Base-by-base conservation (phyloP, 2,888 invertebrate genomes). In the Acanthacorydalis orientalis region DNA sequence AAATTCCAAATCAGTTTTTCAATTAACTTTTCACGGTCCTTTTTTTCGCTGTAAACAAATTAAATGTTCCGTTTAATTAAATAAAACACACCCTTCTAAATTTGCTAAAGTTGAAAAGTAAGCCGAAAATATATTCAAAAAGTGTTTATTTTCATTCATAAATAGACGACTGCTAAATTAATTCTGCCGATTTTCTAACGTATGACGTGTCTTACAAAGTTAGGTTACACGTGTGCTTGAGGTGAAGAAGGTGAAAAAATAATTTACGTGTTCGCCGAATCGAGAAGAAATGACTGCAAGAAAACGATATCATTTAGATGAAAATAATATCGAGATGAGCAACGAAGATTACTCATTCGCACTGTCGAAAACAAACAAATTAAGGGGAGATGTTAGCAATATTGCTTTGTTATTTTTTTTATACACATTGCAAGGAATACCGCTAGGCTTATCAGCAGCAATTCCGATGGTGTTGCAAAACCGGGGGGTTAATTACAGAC, bases 401-500 rank as follows among this genome's bases (percentile, higher is more conserved):
- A 88, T 96, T 54, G 77, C 82, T 11, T 74, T 97, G 50, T 71
- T 98, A 43, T 74, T 95, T 53, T 90, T 96, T 63, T 72, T 98
- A 4, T 98, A 98, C 62, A 76, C 97, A 39, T 72, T 97, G 16
- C 91, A 93, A 74, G 97, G 97, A 7, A 86, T 90, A 62, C 98
- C 98, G 0, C 68, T 99, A 3, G 98, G 98, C 1, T 68, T 98
- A 31, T 89, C 89, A 39, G 84, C 88, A 15, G 91, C 95, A 31
- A 83, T 98, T 55, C 97, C 98, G 1, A 90, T 97, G 85, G 74
- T 98, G 47, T 70, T 98, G 48, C 91, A 92, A 62, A 90, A 92
- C 64, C 77, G 87, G 48, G 86, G 90, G 49, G 88, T 92, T 47
- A 89, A 86, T 51, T 98, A 97, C 64, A 86, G 83, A 55, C 88